Evolutionary conservation across 2,888 invertebrate species (phyloP).

Genomic region (Formica aserva): DNA sequence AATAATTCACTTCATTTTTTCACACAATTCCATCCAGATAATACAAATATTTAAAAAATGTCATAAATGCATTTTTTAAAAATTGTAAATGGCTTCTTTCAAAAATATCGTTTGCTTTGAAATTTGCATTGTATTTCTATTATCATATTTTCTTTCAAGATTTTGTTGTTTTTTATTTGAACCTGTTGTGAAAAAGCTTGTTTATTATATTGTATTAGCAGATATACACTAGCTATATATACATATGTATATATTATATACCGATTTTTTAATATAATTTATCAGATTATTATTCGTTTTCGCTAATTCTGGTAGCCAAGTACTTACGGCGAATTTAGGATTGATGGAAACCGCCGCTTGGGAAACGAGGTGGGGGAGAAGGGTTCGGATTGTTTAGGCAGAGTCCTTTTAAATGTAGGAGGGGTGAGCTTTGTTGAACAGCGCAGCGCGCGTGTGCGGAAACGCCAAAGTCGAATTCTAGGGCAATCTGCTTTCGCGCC

Average conservation of each 20-base stretch:
- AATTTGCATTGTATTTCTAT: neutral
- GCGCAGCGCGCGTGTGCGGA: slow-evolving; percentile 26
- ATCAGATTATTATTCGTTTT: neutral
- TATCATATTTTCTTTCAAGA: neutral
- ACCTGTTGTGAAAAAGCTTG: neutral
- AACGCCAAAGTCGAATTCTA: slow-evolving; percentile 65
- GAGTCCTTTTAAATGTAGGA: neutral
- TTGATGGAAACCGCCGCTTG: neutral
- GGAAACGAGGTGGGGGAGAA: neutral
- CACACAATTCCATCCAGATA: neutral
- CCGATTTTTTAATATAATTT: neutral
- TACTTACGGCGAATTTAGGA: neutral
- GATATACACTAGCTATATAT: neutral
- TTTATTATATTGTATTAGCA: neutral
- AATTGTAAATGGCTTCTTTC: neutral
- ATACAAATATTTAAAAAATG: neutral
- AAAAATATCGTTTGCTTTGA: neutral
- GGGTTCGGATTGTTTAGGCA: neutral
- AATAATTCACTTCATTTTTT: neutral
- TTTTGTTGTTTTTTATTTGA: neutral
- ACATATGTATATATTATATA: too few species aligned
- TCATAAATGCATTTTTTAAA: neutral
- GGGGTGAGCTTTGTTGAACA: slow-evolving; percentile 25
- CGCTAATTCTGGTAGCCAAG: neutral
- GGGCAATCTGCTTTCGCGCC: slow-evolving; percentile 70